Percentiles rank a stretch among this genome's conserved stretches.
These are phyloP conservation scores for Callimorpha dominula DNA, from an alignment of 2,888 invertebrate genomes.

Conservation along the genomic window DNA sequence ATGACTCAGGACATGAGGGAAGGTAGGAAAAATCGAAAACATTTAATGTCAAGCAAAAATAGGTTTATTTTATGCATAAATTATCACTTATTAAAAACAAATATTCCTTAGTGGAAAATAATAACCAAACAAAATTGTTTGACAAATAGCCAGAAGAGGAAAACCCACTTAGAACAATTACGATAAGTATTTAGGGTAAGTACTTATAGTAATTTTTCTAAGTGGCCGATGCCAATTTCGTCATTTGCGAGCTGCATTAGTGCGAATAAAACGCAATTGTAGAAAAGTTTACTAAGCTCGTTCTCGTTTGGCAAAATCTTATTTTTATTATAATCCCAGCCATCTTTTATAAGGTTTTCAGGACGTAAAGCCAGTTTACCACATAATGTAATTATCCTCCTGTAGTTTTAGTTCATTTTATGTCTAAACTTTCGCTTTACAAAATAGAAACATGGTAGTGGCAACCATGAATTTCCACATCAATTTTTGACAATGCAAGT, in stretches of 20 bases:
- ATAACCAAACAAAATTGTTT: no score
- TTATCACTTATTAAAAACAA: no score
- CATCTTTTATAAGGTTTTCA: not conserved
- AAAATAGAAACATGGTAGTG: not conserved
- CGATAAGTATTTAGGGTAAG: no score
- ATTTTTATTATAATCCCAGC: not conserved
- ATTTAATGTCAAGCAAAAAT: no score
- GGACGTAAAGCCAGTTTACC: not conserved
- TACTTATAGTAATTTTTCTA: not conserved
- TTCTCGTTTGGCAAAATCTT: not conserved
- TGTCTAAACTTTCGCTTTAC: not conserved
- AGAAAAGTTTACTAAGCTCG: not conserved
- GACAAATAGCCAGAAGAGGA: no score
- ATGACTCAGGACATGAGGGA: no score
- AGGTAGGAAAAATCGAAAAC: no score
- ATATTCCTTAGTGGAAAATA: no score
- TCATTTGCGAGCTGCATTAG: not conserved
- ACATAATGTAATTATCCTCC: not conserved
- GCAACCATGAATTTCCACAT: not conserved
- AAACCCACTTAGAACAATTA: no score
- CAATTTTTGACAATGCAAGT: not conserved
- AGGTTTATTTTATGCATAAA: no score
- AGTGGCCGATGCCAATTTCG: not conserved
- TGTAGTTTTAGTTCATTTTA: not conserved
- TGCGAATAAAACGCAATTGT: not conserved